Evolutionary conservation across 2,113 vertebrate species (phyloP).

Genomic region (Cochlearius cochlearius): DNA sequence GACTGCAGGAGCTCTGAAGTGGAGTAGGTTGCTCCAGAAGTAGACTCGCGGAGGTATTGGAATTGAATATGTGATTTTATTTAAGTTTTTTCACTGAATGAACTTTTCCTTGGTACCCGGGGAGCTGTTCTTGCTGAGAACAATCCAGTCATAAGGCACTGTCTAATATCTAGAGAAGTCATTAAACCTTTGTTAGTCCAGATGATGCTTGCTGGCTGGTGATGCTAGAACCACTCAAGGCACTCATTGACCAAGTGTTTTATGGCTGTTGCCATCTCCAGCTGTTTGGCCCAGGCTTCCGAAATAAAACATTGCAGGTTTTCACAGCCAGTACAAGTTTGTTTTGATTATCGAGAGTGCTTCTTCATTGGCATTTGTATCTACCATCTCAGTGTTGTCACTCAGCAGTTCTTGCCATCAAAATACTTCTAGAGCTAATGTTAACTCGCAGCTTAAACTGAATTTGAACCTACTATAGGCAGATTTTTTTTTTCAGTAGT

Average conservation of each 20-base stretch:
- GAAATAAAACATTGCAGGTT: neutral
- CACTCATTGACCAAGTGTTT: neutral
- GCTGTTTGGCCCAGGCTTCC: neutral
- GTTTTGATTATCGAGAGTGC: neutral
- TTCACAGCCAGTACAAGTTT: neutral
- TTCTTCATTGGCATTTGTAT: neutral
- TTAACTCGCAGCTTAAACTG: neutral
- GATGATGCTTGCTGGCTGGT: neutral
- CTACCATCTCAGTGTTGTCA: neutral
- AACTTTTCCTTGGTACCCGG: neutral
- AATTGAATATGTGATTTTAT: neutral
- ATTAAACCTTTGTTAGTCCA: neutral
- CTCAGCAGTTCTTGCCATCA: neutral
- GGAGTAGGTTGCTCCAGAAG: neutral
- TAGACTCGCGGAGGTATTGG: neutral
- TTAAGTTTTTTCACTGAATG: neutral
- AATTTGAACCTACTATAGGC: neutral
- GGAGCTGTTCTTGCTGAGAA: neutral
- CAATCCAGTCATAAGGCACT: neutral
- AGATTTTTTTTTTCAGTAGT: neutral
- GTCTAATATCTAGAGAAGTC: neutral
- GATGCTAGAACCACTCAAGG: neutral
- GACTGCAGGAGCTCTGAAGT: neutral
- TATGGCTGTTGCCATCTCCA: neutral
- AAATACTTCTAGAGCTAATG: neutral